Conservation (phyloP, 2,113 vertebrate genomes). For the Uria lomvia region DNA sequence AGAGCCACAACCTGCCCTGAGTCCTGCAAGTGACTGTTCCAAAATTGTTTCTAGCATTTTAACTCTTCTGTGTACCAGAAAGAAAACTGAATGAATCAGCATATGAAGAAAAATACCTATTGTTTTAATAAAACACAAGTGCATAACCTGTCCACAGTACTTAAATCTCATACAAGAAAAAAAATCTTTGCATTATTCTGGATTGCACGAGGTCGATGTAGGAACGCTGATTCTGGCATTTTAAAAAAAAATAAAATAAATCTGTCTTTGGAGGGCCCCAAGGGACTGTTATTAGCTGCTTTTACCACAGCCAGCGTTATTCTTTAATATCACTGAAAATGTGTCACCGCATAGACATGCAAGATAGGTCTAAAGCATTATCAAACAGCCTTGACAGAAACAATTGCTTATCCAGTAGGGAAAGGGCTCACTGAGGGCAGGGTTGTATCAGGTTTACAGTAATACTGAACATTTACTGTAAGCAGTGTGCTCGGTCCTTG, state of each 20-base stretch:
- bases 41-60: not conserved
- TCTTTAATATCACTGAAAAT: not conserved
- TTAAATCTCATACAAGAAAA: not conserved
- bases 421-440: not conserved
- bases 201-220: rapidly evolving
- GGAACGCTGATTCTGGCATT: not conserved
- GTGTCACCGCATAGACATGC: not conserved
- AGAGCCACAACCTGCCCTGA: not conserved
- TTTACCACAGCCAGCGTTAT: not conserved
- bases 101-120: not conserved
- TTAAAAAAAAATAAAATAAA: not conserved
- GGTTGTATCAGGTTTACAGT: not conserved
- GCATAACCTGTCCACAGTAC: not conserved
- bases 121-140: not conserved
- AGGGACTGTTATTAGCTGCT: not conserved
- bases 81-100: not conserved
- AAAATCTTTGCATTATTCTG: not conserved
- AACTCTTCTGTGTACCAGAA: not conserved
- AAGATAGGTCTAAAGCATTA: not conserved
- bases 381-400: not conserved
- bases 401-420: not conserved
- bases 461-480: not conserved
- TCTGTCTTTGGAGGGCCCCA: not conserved
- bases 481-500: rapidly evolving
- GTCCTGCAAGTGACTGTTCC: not conserved